These are phyloP conservation scores for Ursus arctos DNA, from an alignment of 2,113 vertebrate genomes.

Conservation along the genomic window DNA sequence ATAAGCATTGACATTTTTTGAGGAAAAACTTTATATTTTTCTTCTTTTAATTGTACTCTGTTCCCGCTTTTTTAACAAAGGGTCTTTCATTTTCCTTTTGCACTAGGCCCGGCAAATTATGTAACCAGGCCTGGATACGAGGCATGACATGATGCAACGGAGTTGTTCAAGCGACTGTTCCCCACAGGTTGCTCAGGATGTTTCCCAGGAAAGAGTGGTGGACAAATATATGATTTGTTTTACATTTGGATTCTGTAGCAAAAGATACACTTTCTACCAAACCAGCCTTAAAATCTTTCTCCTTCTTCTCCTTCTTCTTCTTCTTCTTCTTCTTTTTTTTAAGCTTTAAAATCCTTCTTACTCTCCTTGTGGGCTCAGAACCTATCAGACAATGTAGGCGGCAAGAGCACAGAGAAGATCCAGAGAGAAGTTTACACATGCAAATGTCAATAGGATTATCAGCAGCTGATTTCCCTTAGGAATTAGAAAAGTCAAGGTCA, in stretches of 20 bases:
- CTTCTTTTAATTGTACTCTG: not conserved
- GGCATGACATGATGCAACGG: not conserved
- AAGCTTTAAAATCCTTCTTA: not conserved
- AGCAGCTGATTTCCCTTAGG: not conserved
- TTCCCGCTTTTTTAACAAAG: not conserved
- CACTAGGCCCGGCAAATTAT: not conserved
- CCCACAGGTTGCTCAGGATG: not conserved
- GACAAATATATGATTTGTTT: not conserved
- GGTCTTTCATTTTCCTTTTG: constrained; percentile 1
- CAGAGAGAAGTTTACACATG: not conserved
- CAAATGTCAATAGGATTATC: not conserved
- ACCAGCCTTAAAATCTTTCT: not conserved
- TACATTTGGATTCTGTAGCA: not conserved
- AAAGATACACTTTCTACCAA: not conserved
- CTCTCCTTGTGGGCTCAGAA: not conserved
- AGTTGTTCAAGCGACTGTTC: not conserved
- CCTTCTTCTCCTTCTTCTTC: not conserved
- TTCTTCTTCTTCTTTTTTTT: fast-evolving
- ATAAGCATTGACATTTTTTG: not conserved
- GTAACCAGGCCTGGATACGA: not conserved
- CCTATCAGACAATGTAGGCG: not conserved
- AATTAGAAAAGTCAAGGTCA: not conserved
- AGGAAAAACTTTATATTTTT: constrained; percentile 7
- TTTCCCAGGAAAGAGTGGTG: not conserved
- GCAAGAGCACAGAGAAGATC: not conserved